Evolutionary conservation across 2,888 invertebrate species (phyloP).

Genomic region (Timandra comae): DNA sequence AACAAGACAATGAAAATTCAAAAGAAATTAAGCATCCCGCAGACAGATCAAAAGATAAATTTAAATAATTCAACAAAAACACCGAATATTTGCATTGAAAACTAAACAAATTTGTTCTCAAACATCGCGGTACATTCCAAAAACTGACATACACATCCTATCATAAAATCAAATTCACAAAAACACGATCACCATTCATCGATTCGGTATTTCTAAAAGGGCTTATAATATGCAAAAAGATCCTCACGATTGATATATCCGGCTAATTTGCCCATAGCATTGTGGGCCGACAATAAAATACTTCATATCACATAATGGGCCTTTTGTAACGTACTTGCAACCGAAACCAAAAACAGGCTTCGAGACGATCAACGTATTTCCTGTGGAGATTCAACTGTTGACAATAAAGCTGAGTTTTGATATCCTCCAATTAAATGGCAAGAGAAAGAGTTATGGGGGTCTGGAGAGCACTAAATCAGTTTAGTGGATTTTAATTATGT

Average conservation of each 20-base stretch:
- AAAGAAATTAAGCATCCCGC: no score
- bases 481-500: constrained; percentile 53
- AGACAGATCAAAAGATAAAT: no score
- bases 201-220: background rate
- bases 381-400: constrained; percentile 30
- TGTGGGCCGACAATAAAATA: constrained; percentile 58
- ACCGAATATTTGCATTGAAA: constrained; percentile 6
- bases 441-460: constrained; percentile 65
- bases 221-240: constrained; percentile 19
- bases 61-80: no score
- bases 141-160: constrained; percentile 32
- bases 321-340: constrained; percentile 47
- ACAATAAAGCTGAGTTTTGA: constrained; percentile 52
- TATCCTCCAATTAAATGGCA: constrained; percentile 55
- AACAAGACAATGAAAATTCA: no score
- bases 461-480: constrained; percentile 51
- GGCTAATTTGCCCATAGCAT: constrained; percentile 67
- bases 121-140: constrained; percentile 11
- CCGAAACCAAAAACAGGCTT: constrained; percentile 60
- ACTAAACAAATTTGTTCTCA: constrained; percentile 10
- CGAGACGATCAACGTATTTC: no score
- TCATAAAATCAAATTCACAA: constrained; percentile 20
- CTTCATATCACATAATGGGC: constrained; percentile 64
- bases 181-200: constrained; percentile 22
- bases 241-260: constrained; percentile 69